These are phyloP conservation scores for Catalaphyllia jardinei DNA, from an alignment of 64 coral and sea anemone species.

Conservation along the genomic window DNA sequence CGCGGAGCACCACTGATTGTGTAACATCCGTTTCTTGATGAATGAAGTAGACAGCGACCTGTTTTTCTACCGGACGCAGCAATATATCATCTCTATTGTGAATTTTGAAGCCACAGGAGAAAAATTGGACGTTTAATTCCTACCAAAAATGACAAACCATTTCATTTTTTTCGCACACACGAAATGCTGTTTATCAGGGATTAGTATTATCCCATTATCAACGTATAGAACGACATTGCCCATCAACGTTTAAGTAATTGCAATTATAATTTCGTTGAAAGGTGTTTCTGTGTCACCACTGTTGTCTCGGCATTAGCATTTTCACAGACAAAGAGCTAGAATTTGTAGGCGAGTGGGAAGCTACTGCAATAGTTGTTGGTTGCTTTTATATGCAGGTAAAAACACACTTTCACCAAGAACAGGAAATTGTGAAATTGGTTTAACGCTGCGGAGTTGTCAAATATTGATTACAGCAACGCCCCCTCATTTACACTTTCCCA, in stretches of 20 bases:
- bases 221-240: background rate
- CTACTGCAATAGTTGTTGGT: background rate
- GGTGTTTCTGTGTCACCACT: slow-evolving; percentile 1
- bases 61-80: slow-evolving; percentile 21
- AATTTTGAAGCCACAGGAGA: background rate
- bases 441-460: slow-evolving; percentile 2
- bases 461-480: slow-evolving; percentile 34
- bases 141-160: background rate
- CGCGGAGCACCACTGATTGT: background rate
- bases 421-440: slow-evolving; percentile 38
- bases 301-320: slow-evolving; percentile 3
- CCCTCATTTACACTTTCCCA: slow-evolving; percentile 40
- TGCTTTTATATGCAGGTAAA: background rate
- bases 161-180: background rate
- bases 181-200: slow-evolving; percentile 36
- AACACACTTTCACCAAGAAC: background rate
- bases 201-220: slow-evolving; percentile 33
- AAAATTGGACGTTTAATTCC: background rate
- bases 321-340: background rate
- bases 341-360: background rate
- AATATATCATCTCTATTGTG: background rate
- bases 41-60: background rate
- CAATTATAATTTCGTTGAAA: slow-evolving; percentile 34
- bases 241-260: slow-evolving; percentile 42
- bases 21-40: slow-evolving; percentile 8